Conservation (phyloP, 2,113 vertebrate genomes). For the Pionites leucogaster region DNA sequence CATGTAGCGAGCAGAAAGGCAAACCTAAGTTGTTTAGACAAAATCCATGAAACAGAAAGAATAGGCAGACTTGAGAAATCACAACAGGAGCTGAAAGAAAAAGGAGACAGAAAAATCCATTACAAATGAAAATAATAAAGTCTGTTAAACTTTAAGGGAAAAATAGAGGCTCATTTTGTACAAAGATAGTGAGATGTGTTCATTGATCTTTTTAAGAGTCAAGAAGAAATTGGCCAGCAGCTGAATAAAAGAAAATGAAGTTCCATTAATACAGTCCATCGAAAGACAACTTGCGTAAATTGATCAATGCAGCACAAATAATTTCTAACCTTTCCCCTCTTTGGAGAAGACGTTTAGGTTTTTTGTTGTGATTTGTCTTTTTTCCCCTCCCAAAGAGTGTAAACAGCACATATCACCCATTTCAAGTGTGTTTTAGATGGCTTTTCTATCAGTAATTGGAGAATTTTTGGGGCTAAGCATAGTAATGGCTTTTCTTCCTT, state of each 20-base stretch:
- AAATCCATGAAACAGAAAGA: conserved; percentile 66
- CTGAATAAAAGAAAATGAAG: conserved; percentile 84
- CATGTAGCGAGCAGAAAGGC: not conserved
- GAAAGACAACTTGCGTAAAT: conserved; percentile 80
- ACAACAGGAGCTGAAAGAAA: conserved; percentile 61
- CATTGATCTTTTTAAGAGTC: conserved; percentile 84
- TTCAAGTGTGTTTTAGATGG: conserved; percentile 71
- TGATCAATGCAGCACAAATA: conserved; percentile 81
- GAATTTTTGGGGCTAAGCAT: conserved; percentile 70
- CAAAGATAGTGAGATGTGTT: conserved; percentile 74
- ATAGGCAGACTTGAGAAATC: conserved; percentile 63
- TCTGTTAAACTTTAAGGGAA: conserved; percentile 80
- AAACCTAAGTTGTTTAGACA: conserved; percentile 64
- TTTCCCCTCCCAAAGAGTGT: conserved; percentile 14
- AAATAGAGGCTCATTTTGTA: conserved; percentile 78
- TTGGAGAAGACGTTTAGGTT: conserved; percentile 67
- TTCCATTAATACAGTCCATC: conserved; percentile 82
- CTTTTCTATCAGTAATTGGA: conserved; percentile 69
- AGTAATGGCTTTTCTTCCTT: conserved; percentile 28
- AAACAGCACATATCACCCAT: conserved; percentile 74
- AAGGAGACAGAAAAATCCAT: conserved; percentile 77
- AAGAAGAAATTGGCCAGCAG: conserved; percentile 75
- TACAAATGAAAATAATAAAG: conserved; percentile 82
- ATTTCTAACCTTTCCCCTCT: conserved; percentile 81
- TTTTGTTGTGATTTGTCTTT: conserved; percentile 25